Evolutionary conservation across 1,140 invertebrate genomes (phyloP).

Genomic region (Amphibalanus amphitrite): DNA sequence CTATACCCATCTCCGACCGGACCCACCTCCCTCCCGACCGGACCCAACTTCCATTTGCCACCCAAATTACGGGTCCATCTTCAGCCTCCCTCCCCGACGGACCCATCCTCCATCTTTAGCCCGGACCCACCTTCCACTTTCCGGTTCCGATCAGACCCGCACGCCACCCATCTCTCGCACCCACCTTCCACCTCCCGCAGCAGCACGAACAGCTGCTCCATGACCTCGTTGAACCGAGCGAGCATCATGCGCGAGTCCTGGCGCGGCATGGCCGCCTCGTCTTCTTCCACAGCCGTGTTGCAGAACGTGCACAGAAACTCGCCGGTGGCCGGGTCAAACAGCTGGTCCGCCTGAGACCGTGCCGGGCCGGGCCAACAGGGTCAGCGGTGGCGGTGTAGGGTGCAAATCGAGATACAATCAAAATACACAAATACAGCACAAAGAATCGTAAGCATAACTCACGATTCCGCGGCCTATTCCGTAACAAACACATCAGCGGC

Average conservation of each 20-base stretch:
- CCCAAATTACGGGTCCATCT: too few species aligned
- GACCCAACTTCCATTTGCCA: too few species aligned
- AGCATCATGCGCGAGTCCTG: constrained; percentile 76
- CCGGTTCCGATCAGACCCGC: too few species aligned
- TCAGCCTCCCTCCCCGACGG: too few species aligned
- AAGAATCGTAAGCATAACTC: too few species aligned
- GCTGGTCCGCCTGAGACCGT: constrained; percentile 77
- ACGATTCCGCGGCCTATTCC: too few species aligned
- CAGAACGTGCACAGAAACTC: constrained; percentile 84
- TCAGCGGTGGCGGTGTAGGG: constrained; percentile 3
- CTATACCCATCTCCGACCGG: too few species aligned
- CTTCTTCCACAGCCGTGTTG: constrained; percentile 73
- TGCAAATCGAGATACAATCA: constrained; percentile 2
- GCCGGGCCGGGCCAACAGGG: too few species aligned
- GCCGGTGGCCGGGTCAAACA: constrained; percentile 66
- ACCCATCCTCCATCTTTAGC: too few species aligned
- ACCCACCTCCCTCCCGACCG: too few species aligned
- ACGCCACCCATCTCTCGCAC: neutral
- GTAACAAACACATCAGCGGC: constrained; percentile 12
- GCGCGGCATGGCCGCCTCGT: constrained; percentile 75
- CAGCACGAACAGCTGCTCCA: constrained; percentile 75
- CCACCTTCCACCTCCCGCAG: constrained; percentile 43
- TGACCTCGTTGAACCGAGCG: constrained; percentile 84
- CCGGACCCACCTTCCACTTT: too few species aligned
- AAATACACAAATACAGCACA: too few species aligned